Evolutionary conservation across 2,888 invertebrate species (phyloP), one percentile per base, ranked within the genome.

Genomic region (Drosophila testacea): DNA sequence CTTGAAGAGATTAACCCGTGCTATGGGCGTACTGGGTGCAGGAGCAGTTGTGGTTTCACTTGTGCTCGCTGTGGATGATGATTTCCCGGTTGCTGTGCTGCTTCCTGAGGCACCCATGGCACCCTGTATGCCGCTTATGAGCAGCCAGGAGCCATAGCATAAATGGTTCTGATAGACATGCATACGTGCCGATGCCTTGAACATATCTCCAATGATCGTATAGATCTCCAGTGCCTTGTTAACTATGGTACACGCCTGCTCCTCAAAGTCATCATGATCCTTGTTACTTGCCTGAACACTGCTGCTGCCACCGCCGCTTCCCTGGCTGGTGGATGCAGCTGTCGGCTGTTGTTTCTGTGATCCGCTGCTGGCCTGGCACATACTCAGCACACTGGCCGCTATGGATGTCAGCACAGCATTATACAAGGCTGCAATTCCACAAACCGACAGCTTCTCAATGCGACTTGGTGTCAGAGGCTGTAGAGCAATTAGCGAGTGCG

Each of bases 221-320:
- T 97, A 98, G 81, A 98, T 95, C 91, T 97, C 96, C 70, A 98
- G 94, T 32, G 97, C 96, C 92, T 97, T 97, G 91, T 98, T 97
- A 0, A 98, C 97, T 70, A 98, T 94, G 4, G 95, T 95, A 1
- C 96, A 95, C 0, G 97, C 96, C 86, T 96, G 95, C 71, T 95
- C 94, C 89, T 98, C 98, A 38, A 95, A 94, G 72, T 97, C 97
- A 90, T 97, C 98, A 76, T 95, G 94, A 77, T 95, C 92, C 67
- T 87, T 87, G 52, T 41, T 50, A 36, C 48, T 52, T 0, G 56
- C 41, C 16, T 69, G 68, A 0, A 50, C 54, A 41, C 64, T 77
- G 13, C 70, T 76, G 7, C 64, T 70, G n/a, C 75, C 68, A 5
- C 65, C 77, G 0, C 61, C 65, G 3, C 76, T 73, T 9, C 76